A percentile compares a stretch with the other conserved stretches of the same genome.
Evolutionary conservation across 2,888 invertebrate genomes (phyloP).

Genomic region (Neoscelio sp.): DNA sequence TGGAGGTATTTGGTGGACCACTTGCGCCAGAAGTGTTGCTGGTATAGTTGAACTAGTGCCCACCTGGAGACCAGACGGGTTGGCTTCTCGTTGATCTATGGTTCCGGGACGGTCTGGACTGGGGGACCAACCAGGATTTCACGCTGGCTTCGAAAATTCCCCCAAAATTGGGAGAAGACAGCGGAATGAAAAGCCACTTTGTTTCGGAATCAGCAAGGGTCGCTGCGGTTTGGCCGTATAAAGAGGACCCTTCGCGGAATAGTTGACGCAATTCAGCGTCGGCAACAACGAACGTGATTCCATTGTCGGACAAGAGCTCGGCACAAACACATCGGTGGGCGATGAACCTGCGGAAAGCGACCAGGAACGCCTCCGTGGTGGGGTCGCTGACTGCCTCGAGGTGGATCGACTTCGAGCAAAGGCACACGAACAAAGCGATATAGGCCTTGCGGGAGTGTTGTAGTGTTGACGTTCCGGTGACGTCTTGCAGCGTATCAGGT

Average conservation of each 20-base stretch:
- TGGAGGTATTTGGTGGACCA: constrained; percentile 58
- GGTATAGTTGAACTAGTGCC: neutral
- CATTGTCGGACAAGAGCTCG: constrained; percentile 3
- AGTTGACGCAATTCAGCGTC: neutral
- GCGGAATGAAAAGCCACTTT: constrained; percentile 3
- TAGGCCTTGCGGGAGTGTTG: too few relatives aligned
- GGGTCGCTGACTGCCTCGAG: too few relatives aligned
- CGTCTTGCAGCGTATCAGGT: too few relatives aligned
- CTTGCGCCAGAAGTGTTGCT: constrained; percentile 22
- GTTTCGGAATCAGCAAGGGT: neutral
- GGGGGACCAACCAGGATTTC: neutral
- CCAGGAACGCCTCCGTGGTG: constrained; percentile 1
- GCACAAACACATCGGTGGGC: neutral
- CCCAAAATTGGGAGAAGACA: neutral
- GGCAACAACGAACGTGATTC: constrained; percentile 6
- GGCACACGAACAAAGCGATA: too few relatives aligned
- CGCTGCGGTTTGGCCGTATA: neutral
- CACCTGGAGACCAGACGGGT: neutral
- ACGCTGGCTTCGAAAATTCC: too few relatives aligned
- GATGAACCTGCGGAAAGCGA: constrained; percentile 1
- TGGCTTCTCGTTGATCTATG: too few relatives aligned
- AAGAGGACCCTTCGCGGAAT: neutral
- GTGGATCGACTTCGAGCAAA: too few relatives aligned
- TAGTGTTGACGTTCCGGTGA: too few relatives aligned
- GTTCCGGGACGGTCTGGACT: constrained; percentile 1